Evolutionary conservation across 2,888 invertebrate species (phyloP), one percentile per base, ranked within the genome.

Genomic region (Leptinotarsa rubiginosa): DNA sequence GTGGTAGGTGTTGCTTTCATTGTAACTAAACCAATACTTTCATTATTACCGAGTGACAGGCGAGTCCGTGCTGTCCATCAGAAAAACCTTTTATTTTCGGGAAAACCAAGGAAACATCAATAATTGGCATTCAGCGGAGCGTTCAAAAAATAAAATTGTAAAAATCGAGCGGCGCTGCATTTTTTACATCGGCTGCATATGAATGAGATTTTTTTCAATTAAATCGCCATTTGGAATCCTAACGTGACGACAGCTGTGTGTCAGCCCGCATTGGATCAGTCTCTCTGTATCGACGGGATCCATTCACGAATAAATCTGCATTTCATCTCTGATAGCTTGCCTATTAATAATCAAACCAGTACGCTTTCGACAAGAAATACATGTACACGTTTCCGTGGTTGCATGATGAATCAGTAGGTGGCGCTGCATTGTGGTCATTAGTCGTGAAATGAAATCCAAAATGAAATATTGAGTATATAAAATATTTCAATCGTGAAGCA

Each of bases 141-240:
- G 78, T 80, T 81, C 82, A 83, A 75, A 75, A 84, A 85, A 86
- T 86, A 86, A 86, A 87, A 86, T 84, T 83, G 80, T 81, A 84
- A 86, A 86, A 86, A 86, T 86, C 86, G 80, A 73, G 75, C 76
- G 73, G 79, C 80, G 84, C 81, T 85, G 86, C 86, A 86, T 87
- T 87, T 87, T 87, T 87, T 86, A 87, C 87, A 85, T 85, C 84
- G 84, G 84, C 85, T 86, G 88, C 88, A 88, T 87, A 88, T 88
- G 88, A 88, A 88, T 87, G 87, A 87, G 87, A 87, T 84, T 87
- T 88, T 87, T 87, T 88, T 87, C 87, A 88, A 88, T 88, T 88
- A 88, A 88, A 88, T 87, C 82, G 80, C 87, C 83, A 88, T 88
- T 87, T 87, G 84, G 85, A 82, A 83, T 83, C 81, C 83, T 81